phyloP scores from a whole-genome alignment of 1,140 invertebrate species.

The Drosophila trapezifrons region DNA sequence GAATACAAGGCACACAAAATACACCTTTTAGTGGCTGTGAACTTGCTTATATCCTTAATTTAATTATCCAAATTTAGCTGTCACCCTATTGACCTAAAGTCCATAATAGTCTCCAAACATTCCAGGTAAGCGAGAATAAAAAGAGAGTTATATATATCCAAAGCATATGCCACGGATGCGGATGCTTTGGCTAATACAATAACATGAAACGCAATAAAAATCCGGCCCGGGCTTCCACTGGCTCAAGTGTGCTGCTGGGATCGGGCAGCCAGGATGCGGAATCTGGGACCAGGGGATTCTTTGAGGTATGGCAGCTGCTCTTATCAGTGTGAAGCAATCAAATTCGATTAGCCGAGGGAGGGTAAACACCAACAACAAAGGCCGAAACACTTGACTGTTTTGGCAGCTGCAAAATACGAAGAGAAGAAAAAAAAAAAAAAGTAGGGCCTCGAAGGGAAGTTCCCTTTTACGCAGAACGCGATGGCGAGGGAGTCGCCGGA shows the following conservation, averaged over 20 bases:
- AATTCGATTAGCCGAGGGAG: conserved; percentile 73
- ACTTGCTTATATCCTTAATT: background rate
- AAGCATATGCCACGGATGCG: conserved; percentile 66
- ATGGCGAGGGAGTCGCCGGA: conserved; percentile 26
- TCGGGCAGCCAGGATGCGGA: conserved; percentile 31
- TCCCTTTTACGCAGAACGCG: conserved; percentile 4
- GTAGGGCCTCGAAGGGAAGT: conserved; percentile 26
- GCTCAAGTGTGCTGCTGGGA: conserved; percentile 25
- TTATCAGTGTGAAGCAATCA: conserved; percentile 80
- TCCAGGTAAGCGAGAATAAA: conserved; percentile 28
- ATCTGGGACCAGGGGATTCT: conserved; percentile 12
- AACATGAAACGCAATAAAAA: conserved; percentile 80
- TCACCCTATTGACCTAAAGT: too few species aligned
- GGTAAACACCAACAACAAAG: conserved; percentile 52
- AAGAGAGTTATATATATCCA: conserved; percentile 55
- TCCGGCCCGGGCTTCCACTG: conserved; percentile 21
- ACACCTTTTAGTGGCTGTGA: background rate
- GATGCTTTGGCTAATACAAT: conserved; percentile 70
- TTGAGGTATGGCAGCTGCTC: conserved; percentile 63
- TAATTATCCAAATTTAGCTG: background rate
- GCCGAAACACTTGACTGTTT: conserved; percentile 57
- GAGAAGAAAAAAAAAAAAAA: conserved; percentile 9
- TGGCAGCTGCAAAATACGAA: conserved; percentile 57
- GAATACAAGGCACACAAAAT: too few species aligned
- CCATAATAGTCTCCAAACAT: background rate